phyloP scores from a whole-genome alignment of 2,888 invertebrate species.

The Saturnia japonica region DNA sequence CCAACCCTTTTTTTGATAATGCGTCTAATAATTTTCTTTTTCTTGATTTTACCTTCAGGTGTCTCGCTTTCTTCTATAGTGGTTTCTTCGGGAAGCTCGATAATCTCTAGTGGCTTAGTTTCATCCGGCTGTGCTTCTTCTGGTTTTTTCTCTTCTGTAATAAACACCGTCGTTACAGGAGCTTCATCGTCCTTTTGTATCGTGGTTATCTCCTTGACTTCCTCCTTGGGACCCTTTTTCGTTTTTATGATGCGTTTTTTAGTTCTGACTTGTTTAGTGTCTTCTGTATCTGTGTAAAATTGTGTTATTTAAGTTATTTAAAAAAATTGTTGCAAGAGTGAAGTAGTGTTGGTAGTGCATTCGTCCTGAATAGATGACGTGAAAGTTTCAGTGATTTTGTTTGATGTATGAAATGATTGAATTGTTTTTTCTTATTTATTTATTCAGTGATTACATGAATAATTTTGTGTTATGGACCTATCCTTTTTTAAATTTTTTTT shows the following conservation, averaged over 20 bases:
- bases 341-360: too few relatives aligned
- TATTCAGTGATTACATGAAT: not conserved
- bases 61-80: conserved; percentile 41
- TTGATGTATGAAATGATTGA: not conserved
- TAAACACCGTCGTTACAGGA: conserved; percentile 47
- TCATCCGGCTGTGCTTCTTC: conserved; percentile 43
- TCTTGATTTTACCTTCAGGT: conserved; percentile 45
- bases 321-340: too few relatives aligned
- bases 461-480: not conserved
- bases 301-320: too few relatives aligned
- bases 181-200: conserved; percentile 57
- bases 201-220: conserved; percentile 67
- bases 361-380: too few relatives aligned
- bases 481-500: not conserved
- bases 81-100: conserved; percentile 55
- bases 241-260: too few relatives aligned
- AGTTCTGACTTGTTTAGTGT: too few relatives aligned
- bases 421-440: not conserved
- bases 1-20: conserved; percentile 61
- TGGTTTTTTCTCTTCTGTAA: conserved; percentile 53
- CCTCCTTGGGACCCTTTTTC: conserved; percentile 63
- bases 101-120: conserved; percentile 15
- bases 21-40: conserved; percentile 54
- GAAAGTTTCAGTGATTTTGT: too few relatives aligned
- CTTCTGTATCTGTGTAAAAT: too few relatives aligned